phyloP scores from a whole-genome alignment of 2,113 vertebrate genomes.

The Paramormyrops kingsleyae region DNA sequence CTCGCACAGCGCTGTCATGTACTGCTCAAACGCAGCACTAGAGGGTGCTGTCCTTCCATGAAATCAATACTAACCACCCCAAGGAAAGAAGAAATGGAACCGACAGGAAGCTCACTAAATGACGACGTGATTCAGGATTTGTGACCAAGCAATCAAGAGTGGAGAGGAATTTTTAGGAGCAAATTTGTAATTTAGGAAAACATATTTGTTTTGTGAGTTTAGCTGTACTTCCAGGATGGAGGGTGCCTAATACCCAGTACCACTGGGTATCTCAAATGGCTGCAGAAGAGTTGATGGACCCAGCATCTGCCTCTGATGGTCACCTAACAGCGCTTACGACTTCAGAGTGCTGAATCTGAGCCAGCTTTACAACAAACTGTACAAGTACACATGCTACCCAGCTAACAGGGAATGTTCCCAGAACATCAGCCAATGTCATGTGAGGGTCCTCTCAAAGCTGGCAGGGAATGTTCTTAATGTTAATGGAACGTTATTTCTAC shows the following conservation, averaged over 20 bases:
- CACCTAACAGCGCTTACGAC: background rate
- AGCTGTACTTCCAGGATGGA: background rate
- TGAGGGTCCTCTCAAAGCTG: background rate
- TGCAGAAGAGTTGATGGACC: background rate
- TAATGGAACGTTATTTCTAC: background rate
- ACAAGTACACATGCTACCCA: background rate
- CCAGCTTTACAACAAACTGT: background rate
- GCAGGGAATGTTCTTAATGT: background rate
- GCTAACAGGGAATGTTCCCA: background rate
- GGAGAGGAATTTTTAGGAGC: background rate
- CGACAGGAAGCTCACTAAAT: background rate
- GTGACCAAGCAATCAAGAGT: background rate
- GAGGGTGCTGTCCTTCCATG: background rate
- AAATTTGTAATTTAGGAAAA: background rate
- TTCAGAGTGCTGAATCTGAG: background rate
- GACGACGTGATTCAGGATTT: background rate
- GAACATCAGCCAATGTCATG: background rate
- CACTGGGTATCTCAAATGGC: background rate
- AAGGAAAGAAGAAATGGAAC: background rate
- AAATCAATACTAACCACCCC: background rate
- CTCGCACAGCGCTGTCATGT: background rate
- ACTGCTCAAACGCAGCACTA: background rate
- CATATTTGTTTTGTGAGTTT: background rate
- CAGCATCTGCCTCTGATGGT: background rate
- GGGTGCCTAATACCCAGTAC: background rate